Conservation (phyloP, 2,888 invertebrate species). For the Scaptomyza caliginosa region DNA sequence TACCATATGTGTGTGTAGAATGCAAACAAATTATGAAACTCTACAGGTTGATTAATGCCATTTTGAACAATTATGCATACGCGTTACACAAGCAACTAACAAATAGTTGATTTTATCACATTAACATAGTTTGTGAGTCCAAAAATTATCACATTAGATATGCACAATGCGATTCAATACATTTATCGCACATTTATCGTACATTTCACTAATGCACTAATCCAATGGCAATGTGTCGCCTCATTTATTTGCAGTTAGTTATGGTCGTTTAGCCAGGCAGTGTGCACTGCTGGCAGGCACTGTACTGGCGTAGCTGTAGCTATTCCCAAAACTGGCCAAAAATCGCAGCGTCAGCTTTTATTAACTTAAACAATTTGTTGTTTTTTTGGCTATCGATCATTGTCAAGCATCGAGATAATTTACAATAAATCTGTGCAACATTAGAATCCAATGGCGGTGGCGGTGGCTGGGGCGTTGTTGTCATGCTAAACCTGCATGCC, state of each 20-base stretch:
- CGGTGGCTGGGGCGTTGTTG: slow-evolving; percentile 21
- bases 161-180: slow-evolving; percentile 17
- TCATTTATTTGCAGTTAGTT: slow-evolving; percentile 68
- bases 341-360: slow-evolving; percentile 43
- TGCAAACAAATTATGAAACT: not conserved
- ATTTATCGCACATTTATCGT: slow-evolving; percentile 25
- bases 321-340: slow-evolving; percentile 25
- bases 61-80: not conserved
- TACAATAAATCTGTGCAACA: slow-evolving; percentile 70
- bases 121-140: not conserved
- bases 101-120: not conserved
- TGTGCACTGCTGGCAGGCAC: slow-evolving; percentile 23
- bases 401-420: slow-evolving; percentile 71
- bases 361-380: slow-evolving; percentile 27
- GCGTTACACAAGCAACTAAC: not conserved
- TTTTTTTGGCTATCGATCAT: slow-evolving; percentile 72
- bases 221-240: slow-evolving; percentile 36
- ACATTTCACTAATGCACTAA: slow-evolving; percentile 58
- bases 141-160: not conserved
- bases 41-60: not conserved
- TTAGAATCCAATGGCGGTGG: slow-evolving; percentile 56
- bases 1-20: not conserved
- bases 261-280: slow-evolving; percentile 49
- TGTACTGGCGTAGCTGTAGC: too few species aligned
- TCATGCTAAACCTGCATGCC: slow-evolving; percentile 23